Conservation (phyloP, 2,888 invertebrate genomes). For the Seladonia tumulorum region DNA sequence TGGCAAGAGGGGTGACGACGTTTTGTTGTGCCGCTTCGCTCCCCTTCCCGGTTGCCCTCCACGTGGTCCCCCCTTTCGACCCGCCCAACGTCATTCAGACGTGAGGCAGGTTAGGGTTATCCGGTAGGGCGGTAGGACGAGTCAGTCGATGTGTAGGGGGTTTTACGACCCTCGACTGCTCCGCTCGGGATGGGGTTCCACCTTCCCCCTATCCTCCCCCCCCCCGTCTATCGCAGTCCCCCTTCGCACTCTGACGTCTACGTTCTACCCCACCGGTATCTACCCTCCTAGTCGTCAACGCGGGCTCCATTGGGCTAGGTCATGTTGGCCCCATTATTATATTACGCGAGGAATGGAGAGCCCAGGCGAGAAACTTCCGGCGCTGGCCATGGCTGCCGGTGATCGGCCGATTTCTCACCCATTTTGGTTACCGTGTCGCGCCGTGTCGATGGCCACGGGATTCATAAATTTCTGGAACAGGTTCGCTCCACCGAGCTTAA, state of each 20-base stretch:
- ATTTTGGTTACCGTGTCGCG: not conserved
- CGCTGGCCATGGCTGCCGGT: slow-evolving; percentile 30
- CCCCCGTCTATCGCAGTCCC: slow-evolving; percentile 30
- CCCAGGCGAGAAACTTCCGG: slow-evolving; percentile 6
- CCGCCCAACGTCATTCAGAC: slow-evolving; percentile 75
- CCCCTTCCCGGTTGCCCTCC: slow-evolving; percentile 33
- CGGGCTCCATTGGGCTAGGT: slow-evolving; percentile 73
- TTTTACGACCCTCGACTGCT: slow-evolving; percentile 79
- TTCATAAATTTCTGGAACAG: not conserved
- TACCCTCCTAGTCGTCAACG: slow-evolving; percentile 51
- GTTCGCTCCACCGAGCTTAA: not conserved
- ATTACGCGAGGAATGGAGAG: slow-evolving; percentile 60
- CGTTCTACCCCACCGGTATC: slow-evolving; percentile 48
- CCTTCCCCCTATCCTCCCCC: slow-evolving; percentile 16
- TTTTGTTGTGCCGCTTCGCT: slow-evolving; percentile 59
- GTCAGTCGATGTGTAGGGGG: slow-evolving; percentile 71
- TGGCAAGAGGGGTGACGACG: slow-evolving; percentile 74
- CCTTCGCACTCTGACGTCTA: slow-evolving; percentile 12
- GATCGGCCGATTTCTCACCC: not conserved
- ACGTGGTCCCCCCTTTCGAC: slow-evolving; percentile 61
- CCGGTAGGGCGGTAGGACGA: slow-evolving; percentile 72
- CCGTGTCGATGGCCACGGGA: not conserved
- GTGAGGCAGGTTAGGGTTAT: slow-evolving; percentile 78
- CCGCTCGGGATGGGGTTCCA: slow-evolving; percentile 60
- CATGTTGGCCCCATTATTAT: slow-evolving; percentile 75